A percentile compares a stretch with the other conserved stretches of the same genome.
Conservation (phyloP, 2,113 vertebrate species). For the Mus pahari region DNA sequence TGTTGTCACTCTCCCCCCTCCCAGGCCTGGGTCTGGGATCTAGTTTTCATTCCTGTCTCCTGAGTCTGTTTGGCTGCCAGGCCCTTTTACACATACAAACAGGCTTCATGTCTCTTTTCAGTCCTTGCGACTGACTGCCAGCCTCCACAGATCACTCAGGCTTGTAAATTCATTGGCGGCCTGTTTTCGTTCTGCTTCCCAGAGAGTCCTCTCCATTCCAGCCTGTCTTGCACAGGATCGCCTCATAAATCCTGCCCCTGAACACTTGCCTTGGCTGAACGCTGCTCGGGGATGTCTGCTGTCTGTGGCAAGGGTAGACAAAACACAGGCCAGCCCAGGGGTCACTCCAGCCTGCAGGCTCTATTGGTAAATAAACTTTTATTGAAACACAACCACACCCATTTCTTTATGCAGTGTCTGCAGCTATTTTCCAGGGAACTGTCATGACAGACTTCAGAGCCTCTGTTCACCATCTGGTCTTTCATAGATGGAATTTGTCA, state of each 20-base stretch:
- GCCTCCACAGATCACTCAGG: neutral
- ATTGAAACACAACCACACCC: neutral
- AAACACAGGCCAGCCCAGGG: neutral
- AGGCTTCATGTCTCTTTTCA: neutral
- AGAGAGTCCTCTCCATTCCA: neutral
- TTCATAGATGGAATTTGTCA: neutral
- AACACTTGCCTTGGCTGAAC: neutral
- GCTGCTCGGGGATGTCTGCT: neutral
- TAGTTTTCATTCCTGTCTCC: neutral
- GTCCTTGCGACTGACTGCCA: neutral
- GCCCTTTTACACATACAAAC: neutral
- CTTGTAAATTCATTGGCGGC: slow-evolving; percentile 2
- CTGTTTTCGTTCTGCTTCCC: neutral
- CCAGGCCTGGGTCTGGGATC: neutral
- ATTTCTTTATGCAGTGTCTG: neutral
- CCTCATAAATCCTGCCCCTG: neutral
- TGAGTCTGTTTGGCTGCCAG: neutral
- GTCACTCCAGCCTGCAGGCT: neutral
- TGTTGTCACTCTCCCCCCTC: neutral
- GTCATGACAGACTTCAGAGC: neutral
- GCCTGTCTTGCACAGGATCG: neutral
- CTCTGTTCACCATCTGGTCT: neutral
- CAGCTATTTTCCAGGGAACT: neutral
- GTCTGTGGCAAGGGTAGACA: neutral
- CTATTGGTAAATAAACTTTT: slow-evolving; percentile 16